Percentiles rank a stretch among this genome's conserved stretches.
Conservation (phyloP, 92 coral and sea anemone genomes). For the Phymanthus crucifer region DNA sequence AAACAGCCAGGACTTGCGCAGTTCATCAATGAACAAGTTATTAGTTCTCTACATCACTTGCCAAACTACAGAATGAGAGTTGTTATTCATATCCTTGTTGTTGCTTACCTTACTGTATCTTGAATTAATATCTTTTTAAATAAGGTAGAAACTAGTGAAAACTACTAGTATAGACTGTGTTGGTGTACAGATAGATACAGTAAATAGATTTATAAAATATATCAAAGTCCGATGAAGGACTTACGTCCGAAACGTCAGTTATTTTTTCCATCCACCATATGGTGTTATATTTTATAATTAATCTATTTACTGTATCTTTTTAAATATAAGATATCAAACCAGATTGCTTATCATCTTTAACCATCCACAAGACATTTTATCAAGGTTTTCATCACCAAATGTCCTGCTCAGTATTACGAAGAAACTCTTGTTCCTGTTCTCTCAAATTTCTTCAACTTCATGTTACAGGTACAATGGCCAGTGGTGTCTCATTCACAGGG, state of each 20-base stretch:
- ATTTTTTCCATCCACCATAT: too few relatives aligned
- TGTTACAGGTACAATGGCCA: conserved; percentile 89
- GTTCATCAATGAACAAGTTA: conserved; percentile 61
- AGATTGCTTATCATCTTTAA: conserved; percentile 41
- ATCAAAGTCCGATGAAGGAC: too few relatives aligned
- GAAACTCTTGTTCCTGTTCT: conserved; percentile 76
- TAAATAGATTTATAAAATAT: too few relatives aligned
- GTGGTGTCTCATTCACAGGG: too few relatives aligned
- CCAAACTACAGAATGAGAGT: conserved; percentile 92
- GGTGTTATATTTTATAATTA: too few relatives aligned
- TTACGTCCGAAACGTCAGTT: too few relatives aligned
- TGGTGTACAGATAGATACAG: too few relatives aligned
- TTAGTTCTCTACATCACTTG: conserved; percentile 59
- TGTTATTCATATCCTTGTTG: conserved; percentile 85
- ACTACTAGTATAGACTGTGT: too few relatives aligned
- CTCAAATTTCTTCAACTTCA: conserved; percentile 53
- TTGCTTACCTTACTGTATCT: background rate
- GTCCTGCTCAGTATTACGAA: conserved; percentile 67
- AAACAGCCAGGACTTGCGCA: conserved; percentile 63
- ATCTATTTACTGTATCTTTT: too few relatives aligned
- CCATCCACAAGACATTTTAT: conserved; percentile 68
- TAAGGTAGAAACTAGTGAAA: too few relatives aligned
- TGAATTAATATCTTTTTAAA: too few relatives aligned
- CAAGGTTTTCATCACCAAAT: conserved; percentile 63
- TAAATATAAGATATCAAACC: background rate